phyloP scores from a whole-genome alignment of 2,797 vertebrate species.

The Pampus argenteus region DNA sequence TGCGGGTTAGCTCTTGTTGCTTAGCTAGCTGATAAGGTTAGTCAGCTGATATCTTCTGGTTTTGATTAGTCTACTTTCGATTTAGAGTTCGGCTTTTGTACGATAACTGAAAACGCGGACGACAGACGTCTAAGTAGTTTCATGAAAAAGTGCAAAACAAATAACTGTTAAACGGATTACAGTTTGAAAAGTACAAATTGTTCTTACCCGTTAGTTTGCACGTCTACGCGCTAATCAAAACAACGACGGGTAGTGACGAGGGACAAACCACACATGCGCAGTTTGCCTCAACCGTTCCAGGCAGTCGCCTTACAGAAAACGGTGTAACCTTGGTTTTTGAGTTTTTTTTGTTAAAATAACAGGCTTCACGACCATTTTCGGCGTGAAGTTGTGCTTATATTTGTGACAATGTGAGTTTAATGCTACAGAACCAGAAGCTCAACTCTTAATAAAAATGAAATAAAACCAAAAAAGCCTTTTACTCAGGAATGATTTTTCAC shows the following conservation, averaged over 20 bases:
- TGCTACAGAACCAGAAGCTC: too few species aligned
- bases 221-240: slow-evolving; percentile 22
- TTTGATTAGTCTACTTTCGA: neutral
- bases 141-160: accelerated
- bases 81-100: accelerated
- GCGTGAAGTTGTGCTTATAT: accelerated
- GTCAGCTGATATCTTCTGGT: slow-evolving; percentile 44
- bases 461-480: too few species aligned
- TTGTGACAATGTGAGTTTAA: neutral
- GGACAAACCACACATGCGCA: slow-evolving; percentile 23
- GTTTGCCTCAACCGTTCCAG: too few species aligned
- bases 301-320: too few species aligned
- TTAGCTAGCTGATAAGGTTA: neutral
- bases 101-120: accelerated
- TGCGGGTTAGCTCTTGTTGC: too few species aligned
- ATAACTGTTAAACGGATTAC: accelerated
- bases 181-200: slow-evolving; percentile 51
- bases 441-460: too few species aligned
- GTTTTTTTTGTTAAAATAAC: too few species aligned
- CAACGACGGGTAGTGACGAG: slow-evolving; percentile 47
- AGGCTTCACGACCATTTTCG: accelerated
- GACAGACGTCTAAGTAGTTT: accelerated
- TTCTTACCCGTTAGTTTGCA: slow-evolving; percentile 52
- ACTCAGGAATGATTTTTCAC: too few species aligned
- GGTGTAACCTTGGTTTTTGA: too few species aligned